phyloP scores from a whole-genome alignment of 2,113 vertebrate species.

The Atherinomorus stipes region DNA sequence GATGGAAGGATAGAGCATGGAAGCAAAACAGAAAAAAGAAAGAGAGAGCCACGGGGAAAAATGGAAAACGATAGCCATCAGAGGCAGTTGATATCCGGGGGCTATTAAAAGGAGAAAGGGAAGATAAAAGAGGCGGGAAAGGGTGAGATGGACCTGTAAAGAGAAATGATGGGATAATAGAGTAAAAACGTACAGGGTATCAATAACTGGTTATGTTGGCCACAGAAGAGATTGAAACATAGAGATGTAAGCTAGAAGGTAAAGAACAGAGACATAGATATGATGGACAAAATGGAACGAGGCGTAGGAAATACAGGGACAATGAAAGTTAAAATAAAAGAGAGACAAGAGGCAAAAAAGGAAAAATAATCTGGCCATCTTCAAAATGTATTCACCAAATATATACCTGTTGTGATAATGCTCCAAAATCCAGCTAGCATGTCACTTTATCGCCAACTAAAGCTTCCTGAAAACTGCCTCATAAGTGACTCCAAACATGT shows the following conservation, averaged over 20 bases:
- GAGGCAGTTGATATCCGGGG: slow-evolving; percentile 53
- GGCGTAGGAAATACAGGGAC: slow-evolving; percentile 5
- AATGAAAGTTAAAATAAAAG: slow-evolving; percentile 8
- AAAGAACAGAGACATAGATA: slow-evolving; percentile 17
- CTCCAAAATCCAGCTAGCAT: slow-evolving; percentile 31
- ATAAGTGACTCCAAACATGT: too few species aligned
- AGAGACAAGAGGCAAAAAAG: background rate
- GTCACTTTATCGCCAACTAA: slow-evolving; percentile 1
- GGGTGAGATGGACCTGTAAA: slow-evolving; percentile 60
- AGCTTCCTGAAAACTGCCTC: too few species aligned
- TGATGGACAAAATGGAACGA: slow-evolving; percentile 1
- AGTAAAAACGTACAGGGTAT: slow-evolving; percentile 53
- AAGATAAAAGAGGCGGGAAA: slow-evolving; percentile 61
- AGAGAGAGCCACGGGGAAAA: slow-evolving; percentile 35
- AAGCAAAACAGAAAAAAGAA: slow-evolving; percentile 1
- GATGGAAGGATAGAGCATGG: slow-evolving; percentile 41
- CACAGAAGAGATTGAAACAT: slow-evolving; percentile 18
- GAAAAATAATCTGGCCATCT: background rate
- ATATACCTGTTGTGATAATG: slow-evolving; percentile 31
- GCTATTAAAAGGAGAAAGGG: slow-evolving; percentile 53
- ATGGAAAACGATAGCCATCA: slow-evolving; percentile 45
- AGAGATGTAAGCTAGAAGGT: slow-evolving; percentile 21
- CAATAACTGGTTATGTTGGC: slow-evolving; percentile 65
- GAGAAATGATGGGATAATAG: slow-evolving; percentile 69
- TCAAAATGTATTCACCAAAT: slow-evolving; percentile 31